A percentile compares a stretch with the other conserved stretches of the same genome.
Conservation (phyloP, 2,113 vertebrate species). For the Solenodon paradoxus region DNA sequence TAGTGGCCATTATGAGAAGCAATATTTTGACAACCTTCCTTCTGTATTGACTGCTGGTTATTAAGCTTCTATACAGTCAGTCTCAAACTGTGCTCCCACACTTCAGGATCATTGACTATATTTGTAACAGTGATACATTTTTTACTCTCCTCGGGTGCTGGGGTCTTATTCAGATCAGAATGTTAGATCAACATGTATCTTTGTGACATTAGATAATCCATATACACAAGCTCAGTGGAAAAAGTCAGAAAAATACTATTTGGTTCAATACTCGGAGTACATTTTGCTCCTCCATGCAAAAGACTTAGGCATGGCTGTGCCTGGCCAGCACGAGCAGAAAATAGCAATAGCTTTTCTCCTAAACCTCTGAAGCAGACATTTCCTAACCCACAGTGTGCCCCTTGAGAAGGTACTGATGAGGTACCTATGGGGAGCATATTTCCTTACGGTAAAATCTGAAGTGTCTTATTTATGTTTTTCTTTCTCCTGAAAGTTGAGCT, state of each 20-base stretch:
- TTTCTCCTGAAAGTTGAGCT: constrained; percentile 46
- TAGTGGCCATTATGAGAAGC: not conserved
- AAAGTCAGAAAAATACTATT: not conserved
- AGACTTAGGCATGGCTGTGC: not conserved
- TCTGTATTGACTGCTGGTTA: not conserved
- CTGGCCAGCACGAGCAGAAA: not conserved
- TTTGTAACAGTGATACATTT: not conserved
- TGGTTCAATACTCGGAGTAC: not conserved
- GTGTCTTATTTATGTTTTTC: constrained; percentile 49
- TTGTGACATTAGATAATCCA: not conserved
- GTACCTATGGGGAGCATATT: not conserved
- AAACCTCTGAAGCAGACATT: not conserved
- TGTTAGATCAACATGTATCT: not conserved
- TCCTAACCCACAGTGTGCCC: not conserved
- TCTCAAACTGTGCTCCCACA: not conserved
- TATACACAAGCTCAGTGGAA: not conserved
- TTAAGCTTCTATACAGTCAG: not conserved
- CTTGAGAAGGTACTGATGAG: not conserved
- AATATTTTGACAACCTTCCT: not conserved
- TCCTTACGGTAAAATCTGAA: not conserved
- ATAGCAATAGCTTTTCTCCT: not conserved
- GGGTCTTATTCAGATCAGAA: not conserved
- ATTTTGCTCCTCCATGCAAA: not conserved
- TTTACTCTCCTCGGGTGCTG: not conserved
- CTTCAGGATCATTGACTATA: not conserved